These are phyloP conservation scores for Ladona fulva DNA, from an alignment of 1,140 invertebrate species.

Conservation along the genomic window DNA sequence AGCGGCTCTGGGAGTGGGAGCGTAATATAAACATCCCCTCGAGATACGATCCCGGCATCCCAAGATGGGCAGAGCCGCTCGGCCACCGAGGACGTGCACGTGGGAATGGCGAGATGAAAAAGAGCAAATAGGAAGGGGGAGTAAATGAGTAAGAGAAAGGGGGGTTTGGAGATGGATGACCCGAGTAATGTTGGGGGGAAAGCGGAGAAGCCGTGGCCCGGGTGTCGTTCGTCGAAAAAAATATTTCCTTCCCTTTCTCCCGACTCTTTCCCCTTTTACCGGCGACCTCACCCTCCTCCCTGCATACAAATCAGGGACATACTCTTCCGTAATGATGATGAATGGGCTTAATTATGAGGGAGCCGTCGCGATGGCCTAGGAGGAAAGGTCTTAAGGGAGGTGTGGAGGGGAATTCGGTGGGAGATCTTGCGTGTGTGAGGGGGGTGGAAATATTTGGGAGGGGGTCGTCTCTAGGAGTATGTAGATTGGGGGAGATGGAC, in stretches of 20 bases:
- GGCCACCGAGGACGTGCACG: neutral
- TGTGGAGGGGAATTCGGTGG: neutral
- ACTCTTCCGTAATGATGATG: slow-evolving; percentile 9
- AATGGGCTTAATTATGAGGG: slow-evolving; percentile 4
- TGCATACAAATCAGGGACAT: slow-evolving; percentile 5
- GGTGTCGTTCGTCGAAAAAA: neutral
- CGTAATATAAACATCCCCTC: no score
- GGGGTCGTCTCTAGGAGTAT: no score
- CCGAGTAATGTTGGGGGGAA: neutral
- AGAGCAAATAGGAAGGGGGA: neutral
- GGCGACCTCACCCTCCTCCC: neutral
- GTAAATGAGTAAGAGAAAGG: neutral
- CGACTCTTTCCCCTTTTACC: neutral
- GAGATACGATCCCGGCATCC: no score
- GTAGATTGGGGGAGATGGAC: no score
- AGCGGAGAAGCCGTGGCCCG: neutral
- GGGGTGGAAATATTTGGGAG: neutral
- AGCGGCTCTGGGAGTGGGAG: no score
- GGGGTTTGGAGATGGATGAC: neutral
- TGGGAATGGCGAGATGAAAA: neutral
- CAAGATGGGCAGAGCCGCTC: no score
- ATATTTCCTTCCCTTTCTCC: neutral
- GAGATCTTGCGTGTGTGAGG: neutral
- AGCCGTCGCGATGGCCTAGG: neutral
- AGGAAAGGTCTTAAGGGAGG: neutral